phyloP scores from a whole-genome alignment of 2,888 invertebrate species.

The Saturnia japonica region DNA sequence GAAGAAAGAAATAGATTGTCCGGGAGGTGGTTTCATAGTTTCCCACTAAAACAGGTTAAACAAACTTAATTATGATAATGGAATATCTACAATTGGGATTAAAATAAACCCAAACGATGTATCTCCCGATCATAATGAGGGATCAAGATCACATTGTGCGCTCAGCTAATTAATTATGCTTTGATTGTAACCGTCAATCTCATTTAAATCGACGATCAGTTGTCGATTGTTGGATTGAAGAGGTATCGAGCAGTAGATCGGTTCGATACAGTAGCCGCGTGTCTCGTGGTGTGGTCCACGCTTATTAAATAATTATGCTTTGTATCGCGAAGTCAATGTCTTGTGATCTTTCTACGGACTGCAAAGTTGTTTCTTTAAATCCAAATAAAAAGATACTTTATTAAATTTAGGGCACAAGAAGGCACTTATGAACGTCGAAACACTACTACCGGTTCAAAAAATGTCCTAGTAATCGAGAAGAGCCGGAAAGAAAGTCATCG shows the following conservation, averaged over 20 bases:
- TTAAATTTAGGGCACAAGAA: no score
- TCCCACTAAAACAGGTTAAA: background rate
- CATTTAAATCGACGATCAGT: conserved; percentile 37
- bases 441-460: no score
- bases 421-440: no score
- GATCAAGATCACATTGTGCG: conserved; percentile 17
- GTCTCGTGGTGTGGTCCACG: conserved; percentile 28
- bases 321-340: conserved; percentile 21
- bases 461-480: no score
- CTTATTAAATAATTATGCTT: conserved; percentile 23
- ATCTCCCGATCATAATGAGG: conserved; percentile 4
- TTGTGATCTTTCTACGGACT: background rate
- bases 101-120: background rate
- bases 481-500: no score
- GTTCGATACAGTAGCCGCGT: conserved; percentile 36
- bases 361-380: background rate
- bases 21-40: no score
- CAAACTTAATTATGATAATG: background rate
- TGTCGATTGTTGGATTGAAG: conserved; percentile 49
- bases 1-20: no score
- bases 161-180: conserved; percentile 24
- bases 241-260: conserved; percentile 61
- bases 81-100: background rate
- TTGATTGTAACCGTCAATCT: conserved; percentile 60
- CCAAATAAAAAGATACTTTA: no score